Conservation (phyloP, 2,113 vertebrate genomes). For the Thamnophis sirtalis region DNA sequence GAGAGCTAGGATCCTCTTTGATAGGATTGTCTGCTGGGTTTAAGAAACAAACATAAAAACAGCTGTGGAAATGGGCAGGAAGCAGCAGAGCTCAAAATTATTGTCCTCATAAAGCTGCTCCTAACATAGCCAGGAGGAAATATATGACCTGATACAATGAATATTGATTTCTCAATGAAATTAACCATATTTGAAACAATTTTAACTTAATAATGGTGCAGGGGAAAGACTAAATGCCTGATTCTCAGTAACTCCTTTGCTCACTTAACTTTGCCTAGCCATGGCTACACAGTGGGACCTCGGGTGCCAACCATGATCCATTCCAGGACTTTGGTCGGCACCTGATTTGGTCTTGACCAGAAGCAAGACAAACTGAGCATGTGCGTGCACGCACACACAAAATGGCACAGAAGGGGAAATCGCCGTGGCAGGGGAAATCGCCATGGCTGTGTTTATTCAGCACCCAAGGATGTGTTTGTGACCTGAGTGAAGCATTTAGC, state of each 20-base stretch:
- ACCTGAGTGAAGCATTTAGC: too few relatives aligned
- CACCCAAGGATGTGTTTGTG: too few relatives aligned
- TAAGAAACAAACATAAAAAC: neutral
- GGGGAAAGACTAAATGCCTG: neutral
- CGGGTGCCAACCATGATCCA: too few relatives aligned
- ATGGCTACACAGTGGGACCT: too few relatives aligned
- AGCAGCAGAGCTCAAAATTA: neutral
- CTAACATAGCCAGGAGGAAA: neutral
- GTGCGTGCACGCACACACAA: too few relatives aligned
- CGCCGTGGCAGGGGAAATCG: too few relatives aligned
- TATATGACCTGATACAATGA: neutral
- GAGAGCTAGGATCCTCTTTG: neutral
- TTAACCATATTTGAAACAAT: neutral
- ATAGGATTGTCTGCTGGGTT: neutral
- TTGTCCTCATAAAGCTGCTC: neutral
- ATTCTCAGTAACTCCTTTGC: neutral
- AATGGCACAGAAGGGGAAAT: too few relatives aligned
- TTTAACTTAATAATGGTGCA: neutral
- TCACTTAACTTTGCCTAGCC: neutral
- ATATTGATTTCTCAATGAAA: neutral
- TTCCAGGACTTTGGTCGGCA: too few relatives aligned
- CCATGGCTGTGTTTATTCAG: neutral
- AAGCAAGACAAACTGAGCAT: too few relatives aligned
- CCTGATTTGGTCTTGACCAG: too few relatives aligned
- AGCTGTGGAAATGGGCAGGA: neutral